Evolutionary conservation across 2,113 vertebrate genomes (phyloP), one percentile per base, ranked within the genome.

Genomic region (Myocastor coypus): DNA sequence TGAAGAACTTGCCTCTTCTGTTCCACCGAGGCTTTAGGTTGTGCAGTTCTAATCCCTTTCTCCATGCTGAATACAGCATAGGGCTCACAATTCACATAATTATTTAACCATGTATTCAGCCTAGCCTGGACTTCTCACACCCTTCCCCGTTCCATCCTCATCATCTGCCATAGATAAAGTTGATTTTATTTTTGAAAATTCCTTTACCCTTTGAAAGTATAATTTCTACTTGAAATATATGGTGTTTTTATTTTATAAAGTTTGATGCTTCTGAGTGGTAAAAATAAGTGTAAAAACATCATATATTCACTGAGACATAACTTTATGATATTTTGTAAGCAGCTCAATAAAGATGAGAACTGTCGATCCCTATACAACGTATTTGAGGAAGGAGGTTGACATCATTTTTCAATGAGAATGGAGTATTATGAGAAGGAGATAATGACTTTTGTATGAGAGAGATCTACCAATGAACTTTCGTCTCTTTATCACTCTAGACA

Each of bases 201-300:
- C 77, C 32, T 83, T 92, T 89, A 66, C 30, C 50, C 8, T 75
- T 92, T 94, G 68, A 77, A 94, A 34, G 20, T 87, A 69, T 83
- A 73, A 87, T 78, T 96, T 97, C 64, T 22, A 97, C 75, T 91
- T 96, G 90, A 92, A 96, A 78, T 69, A 86, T 52, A 89, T 50
- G 46, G 16, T 81, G 7, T 61, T 75, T 90, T 94, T 69, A 90
- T 84, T 61, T 91, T 95, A 75, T 78, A 37, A 93, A 89, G 59
- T 96, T 95, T 90, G 71, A 89, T 94, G 24, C 8, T 73, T 94
- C 93, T 95, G 92, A 95, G 89, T 87, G 71, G 32, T 81, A 73
- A 42, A 61, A 37, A 69, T 91, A 83, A 16, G 34, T 81, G 73
- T 94, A 57, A 89, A 87, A 86, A 87, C 68, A 40, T 86, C 46